phyloP scores from a whole-genome alignment of 2,797 vertebrate species.

The Crax fasciolata region DNA sequence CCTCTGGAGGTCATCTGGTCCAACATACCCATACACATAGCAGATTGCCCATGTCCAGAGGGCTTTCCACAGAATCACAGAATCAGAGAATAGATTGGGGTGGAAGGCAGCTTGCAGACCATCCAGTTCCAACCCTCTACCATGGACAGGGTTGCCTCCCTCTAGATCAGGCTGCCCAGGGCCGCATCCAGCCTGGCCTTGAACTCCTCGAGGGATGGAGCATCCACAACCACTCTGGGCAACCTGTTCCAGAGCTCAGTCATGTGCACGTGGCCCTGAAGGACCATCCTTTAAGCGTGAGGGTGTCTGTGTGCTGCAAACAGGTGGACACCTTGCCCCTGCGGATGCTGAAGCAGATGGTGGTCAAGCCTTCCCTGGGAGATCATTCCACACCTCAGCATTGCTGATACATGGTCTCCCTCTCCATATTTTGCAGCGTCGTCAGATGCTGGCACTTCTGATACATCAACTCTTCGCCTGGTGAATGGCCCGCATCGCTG shows the following conservation, averaged over 20 bases:
- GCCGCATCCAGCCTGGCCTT: neutral
- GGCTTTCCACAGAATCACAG: neutral
- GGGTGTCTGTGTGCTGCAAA: neutral
- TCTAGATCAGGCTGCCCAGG: neutral
- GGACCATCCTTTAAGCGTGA: neutral
- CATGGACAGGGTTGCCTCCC: neutral
- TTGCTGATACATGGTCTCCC: neutral
- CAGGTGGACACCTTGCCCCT: neutral
- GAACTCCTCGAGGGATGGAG: neutral
- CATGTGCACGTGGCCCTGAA: neutral
- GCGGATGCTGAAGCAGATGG: neutral
- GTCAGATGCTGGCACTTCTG: rapidly evolving
- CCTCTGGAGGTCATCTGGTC: neutral
- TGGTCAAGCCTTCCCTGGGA: neutral
- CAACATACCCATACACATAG: neutral
- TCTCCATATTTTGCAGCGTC: neutral
- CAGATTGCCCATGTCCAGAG: neutral
- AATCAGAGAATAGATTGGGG: neutral
- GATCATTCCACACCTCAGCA: neutral
- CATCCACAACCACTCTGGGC: neutral
- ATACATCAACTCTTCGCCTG: neutral
- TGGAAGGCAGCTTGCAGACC: neutral
- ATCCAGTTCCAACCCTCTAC: neutral
- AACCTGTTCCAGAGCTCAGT: neutral
- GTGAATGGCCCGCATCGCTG: neutral